Conservation (phyloP, 2,113 vertebrate genomes). For the Phasianus colchicus region DNA sequence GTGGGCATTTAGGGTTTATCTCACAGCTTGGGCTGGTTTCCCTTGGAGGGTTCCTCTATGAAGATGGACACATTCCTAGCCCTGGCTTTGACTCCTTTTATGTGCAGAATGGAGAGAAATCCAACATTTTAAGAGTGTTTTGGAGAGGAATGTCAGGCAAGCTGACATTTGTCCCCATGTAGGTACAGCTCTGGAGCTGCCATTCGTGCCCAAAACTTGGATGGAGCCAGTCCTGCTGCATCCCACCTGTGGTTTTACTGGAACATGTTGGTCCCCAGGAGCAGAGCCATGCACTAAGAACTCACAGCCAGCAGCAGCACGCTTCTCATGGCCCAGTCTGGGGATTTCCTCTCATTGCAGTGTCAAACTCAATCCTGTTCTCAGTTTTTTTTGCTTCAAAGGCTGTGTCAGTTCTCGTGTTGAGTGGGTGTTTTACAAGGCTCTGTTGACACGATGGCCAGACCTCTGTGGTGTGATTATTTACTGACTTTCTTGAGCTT, state of each 20-base stretch:
- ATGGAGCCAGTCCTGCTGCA: background rate
- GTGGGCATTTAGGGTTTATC: background rate
- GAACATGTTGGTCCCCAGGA: background rate
- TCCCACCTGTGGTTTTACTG: background rate
- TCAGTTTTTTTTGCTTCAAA: background rate
- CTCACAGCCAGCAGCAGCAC: too few species aligned
- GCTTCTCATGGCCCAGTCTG: background rate
- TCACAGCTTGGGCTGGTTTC: background rate
- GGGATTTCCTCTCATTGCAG: background rate
- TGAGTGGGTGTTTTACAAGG: background rate
- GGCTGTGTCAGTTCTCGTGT: background rate
- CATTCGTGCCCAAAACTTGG: background rate
- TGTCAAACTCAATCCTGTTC: background rate
- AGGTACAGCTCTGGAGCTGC: background rate
- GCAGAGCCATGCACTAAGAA: background rate
- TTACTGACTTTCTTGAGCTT: conserved; percentile 3
- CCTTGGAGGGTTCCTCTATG: background rate
- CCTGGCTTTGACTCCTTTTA: background rate
- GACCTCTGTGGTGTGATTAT: rapidly evolving
- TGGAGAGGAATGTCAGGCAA: background rate
- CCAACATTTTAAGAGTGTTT: background rate
- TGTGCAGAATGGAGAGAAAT: background rate
- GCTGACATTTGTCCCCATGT: background rate
- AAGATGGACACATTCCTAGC: background rate
- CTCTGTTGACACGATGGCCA: background rate